Base-by-base conservation (phyloP, 2,797 vertebrate genomes). In the Platalea minor region DNA sequence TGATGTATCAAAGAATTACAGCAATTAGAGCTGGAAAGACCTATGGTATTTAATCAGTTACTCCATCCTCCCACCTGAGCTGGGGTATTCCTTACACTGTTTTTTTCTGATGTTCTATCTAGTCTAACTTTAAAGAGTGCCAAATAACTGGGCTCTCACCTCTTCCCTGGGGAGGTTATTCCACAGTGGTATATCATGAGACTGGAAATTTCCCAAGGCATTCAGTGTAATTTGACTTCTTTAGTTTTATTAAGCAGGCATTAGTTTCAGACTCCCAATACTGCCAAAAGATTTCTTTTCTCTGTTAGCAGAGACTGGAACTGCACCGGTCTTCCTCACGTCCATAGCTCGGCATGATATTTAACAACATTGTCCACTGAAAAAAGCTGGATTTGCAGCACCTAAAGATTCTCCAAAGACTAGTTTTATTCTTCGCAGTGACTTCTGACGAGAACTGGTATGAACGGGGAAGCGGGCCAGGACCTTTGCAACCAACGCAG, bases 1-100 rank as follows among this genome's bases (percentile, higher is more conserved):
- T 97, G 96, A 95, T 86, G 73, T 76, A 95, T 94, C 92, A 95
- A 95, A 95, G 96, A 95, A 93, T 85, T 67, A 83, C 83, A 78
- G 61, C 8, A 11, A 96, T 86, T 92, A 93, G 92, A 95, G 93
- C 64, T 91, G 79, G 85, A 88, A 88, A 95, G 93, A 92, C 91
- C 87, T 95, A 76, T 39, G 93, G 79, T 92, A 84, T 90, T 96
- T 88, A 92, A 97, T 94, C 50, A 93, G 95, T 92, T 70, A 91
- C 76, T 92, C 72, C 82, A 56, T 89, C 67, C 87, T 94, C 92
- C 87, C 92, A 92, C 89, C 76, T 93, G 70, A 96, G 87, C 63
- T 76, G 29, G 63, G 48, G n/a, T 81, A 86, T 76, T 91, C 82
- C 91, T 93, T 63, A 73, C 0, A 3, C 46, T 60, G 9, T 24